These are phyloP conservation scores for Parasteatoda tepidariorum DNA, from an alignment of 1,140 invertebrate species.

Conservation along the genomic window DNA sequence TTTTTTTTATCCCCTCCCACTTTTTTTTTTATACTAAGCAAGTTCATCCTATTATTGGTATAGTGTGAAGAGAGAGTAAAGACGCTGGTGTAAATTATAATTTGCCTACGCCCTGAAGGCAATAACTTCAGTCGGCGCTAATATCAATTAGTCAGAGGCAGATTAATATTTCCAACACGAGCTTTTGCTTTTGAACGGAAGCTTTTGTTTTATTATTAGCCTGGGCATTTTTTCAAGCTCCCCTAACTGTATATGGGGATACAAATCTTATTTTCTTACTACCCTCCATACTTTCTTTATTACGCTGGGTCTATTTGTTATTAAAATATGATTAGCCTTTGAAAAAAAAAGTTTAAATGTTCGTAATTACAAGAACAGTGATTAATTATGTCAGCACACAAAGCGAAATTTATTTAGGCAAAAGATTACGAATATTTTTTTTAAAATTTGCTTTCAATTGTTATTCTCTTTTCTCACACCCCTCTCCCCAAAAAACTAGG, in stretches of 20 bases:
- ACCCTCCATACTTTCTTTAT: conserved; percentile 50
- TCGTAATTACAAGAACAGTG: conserved; percentile 60
- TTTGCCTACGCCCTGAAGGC: conserved; percentile 57
- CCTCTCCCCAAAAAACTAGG: background rate
- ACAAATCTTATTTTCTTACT: conserved; percentile 59
- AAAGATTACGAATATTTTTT: conserved; percentile 59
- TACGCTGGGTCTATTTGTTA: conserved; percentile 59
- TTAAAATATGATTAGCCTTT: conserved; percentile 61
- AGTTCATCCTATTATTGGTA: conserved; percentile 50
- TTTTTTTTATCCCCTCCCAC: conserved; percentile 11
- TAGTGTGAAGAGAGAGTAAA: conserved; percentile 15
- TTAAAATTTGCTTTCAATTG: conserved; percentile 46
- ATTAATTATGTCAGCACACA: conserved; percentile 61
- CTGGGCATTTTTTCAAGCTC: conserved; percentile 35
- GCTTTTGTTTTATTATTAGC: conserved; percentile 60
- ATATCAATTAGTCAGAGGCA: conserved; percentile 59
- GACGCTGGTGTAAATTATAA: conserved; percentile 59
- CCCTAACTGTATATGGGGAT: conserved; percentile 44
- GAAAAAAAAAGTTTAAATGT: conserved; percentile 61
- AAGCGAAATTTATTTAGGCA: conserved; percentile 60
- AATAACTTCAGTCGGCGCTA: conserved; percentile 56
- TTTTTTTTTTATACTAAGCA: conserved; percentile 6
- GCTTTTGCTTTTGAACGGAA: conserved; percentile 48
- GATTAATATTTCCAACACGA: conserved; percentile 60
- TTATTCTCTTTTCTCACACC: background rate